phyloP scores from a whole-genome alignment of 2,113 vertebrate species.

The Oceanites oceanicus region DNA sequence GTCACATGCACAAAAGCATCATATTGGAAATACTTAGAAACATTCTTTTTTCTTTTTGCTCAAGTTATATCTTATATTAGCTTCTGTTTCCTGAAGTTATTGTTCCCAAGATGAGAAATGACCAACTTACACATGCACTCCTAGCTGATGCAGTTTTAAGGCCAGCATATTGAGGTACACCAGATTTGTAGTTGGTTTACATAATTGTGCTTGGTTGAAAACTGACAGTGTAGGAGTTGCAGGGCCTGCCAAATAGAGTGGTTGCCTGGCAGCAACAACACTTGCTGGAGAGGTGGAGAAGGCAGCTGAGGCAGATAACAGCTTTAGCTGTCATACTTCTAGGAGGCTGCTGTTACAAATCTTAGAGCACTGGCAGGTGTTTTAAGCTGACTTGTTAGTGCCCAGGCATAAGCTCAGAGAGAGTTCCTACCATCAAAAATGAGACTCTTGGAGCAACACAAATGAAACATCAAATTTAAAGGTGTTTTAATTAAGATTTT shows the following conservation, averaged over 20 bases:
- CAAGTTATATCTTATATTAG: background rate
- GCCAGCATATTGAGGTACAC: background rate
- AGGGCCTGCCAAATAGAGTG: background rate
- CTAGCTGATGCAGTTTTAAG: background rate
- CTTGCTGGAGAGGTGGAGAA: background rate
- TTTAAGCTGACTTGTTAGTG: background rate
- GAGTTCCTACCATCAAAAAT: background rate
- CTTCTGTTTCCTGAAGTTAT: background rate
- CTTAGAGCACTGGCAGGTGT: background rate
- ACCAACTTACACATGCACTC: background rate
- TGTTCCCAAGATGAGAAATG: background rate
- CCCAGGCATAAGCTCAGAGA: background rate
- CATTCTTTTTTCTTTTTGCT: background rate
- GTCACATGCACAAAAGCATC: background rate
- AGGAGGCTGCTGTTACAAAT: background rate
- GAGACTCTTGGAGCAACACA: background rate
- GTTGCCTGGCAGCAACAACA: background rate
- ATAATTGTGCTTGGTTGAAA: background rate
- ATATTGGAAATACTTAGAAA: background rate
- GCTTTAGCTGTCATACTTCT: background rate
- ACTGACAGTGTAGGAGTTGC: background rate
- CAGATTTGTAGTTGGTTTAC: background rate
- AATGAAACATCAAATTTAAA: background rate
- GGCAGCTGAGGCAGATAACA: background rate
- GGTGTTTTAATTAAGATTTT: background rate